Base-by-base conservation (phyloP, 2,797 vertebrate genomes). In the Malurus leucopterus region DNA sequence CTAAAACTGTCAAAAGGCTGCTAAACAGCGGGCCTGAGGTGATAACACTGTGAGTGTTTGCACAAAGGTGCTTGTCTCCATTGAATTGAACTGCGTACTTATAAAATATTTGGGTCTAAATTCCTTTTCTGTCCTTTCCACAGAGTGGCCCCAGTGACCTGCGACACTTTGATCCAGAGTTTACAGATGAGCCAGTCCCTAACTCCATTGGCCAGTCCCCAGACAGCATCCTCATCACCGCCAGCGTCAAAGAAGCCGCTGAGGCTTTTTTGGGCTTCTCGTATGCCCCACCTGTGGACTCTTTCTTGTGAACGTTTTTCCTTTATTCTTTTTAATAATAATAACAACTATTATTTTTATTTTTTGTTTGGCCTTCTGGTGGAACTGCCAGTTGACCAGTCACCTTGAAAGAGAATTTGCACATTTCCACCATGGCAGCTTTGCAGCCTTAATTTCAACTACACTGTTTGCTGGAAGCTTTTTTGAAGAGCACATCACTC, bases 251-350 rank as follows among this genome's bases (percentile, higher is more conserved):
- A 92, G 99, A 99, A 91, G 99, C 98, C 0, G 97, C 98, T 0
- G 99, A 99, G 90, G 99, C 99, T 47, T 99, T 99, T 72, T 96
- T 99, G 47, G 99, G 99, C 92, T 99, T 99, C 94, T 99, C 99
- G 0, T 99, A 99, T 38, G 97, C 98, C 40, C 99, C 99, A 9
- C 98, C 99, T 0, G 95, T 98, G 98, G 99, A 99, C 96, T 99
- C 97, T 65, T 98, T 98, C 96, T 96, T 98, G 95, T 98, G 98
- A 98, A 95, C 36, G 1, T 83, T 85, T 91, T 78, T 57, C 20
- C 80, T 84, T 62, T 74, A 79, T 81, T 86, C 11, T 75, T 96
- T 23, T 19, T 18, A 43, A 43, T 62, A 72, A 86, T 87, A 94
- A 94, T 93, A 94, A 93, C 85, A 94, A 95, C 81, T 82, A 88